Conservation (phyloP, 2,888 invertebrate species). For the Tenthredo mesomela region DNA sequence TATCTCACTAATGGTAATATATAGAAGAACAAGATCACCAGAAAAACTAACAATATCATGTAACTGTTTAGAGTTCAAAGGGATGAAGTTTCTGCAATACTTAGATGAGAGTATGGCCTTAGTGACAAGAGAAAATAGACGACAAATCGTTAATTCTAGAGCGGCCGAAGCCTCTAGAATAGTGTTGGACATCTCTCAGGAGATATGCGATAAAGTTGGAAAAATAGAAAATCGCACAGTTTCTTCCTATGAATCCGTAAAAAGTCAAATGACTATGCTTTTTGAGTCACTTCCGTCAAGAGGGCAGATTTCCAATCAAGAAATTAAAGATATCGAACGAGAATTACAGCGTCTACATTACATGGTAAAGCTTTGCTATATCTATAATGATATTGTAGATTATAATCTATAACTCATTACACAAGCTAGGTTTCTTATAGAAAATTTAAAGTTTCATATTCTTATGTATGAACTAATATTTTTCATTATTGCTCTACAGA, state of each 20-base stretch:
- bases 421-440: background rate
- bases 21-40: background rate
- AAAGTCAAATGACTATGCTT: slow-evolving; percentile 10
- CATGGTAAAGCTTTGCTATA: background rate
- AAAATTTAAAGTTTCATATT: background rate
- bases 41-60: background rate
- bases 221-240: background rate
- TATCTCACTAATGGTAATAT: background rate
- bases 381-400: background rate
- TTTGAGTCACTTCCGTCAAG: background rate
- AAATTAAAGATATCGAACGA: slow-evolving; percentile 5
- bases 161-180: background rate
- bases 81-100: background rate
- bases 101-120: background rate
- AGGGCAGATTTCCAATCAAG: slow-evolving; percentile 25
- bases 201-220: slow-evolving; percentile 20
- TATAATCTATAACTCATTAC: background rate
- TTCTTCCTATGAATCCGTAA: background rate
- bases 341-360: slow-evolving; percentile 18
- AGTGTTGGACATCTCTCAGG: slow-evolving; percentile 6
- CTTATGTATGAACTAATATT: background rate
- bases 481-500: background rate
- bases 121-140: background rate
- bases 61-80: background rate
- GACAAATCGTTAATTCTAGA: background rate